These are phyloP conservation scores for Lochmaea capreae DNA, from an alignment of 2,888 invertebrate genomes.

Conservation along the genomic window DNA sequence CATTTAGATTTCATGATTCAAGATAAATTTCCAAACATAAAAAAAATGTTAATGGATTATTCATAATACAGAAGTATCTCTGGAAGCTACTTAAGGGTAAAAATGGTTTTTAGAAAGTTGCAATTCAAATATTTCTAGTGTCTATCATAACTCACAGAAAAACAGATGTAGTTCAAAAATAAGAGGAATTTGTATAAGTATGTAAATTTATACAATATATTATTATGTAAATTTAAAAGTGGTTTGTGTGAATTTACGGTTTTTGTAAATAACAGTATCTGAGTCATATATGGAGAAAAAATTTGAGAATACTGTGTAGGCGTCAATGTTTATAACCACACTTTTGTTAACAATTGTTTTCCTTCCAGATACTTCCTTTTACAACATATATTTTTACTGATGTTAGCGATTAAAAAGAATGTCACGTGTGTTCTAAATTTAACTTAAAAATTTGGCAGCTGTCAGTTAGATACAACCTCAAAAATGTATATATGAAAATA, in stretches of 20 bases:
- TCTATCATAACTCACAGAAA: too few relatives aligned
- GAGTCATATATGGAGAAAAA: not conserved
- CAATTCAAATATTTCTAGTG: too few relatives aligned
- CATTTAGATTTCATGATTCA: too few relatives aligned
- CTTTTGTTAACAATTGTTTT: conserved; percentile 4
- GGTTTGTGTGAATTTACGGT: conserved; percentile 2
- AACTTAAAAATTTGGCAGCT: conserved; percentile 31
- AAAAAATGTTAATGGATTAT: too few relatives aligned
- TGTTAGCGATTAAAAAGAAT: conserved; percentile 14
- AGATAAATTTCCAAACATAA: too few relatives aligned
- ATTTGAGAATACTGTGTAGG: not conserved
- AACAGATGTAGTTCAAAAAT: not conserved
- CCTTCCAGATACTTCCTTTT: not conserved
- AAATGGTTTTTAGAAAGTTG: too few relatives aligned
- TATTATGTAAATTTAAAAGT: conserved; percentile 3
- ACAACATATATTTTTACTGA: not conserved
- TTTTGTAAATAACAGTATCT: not conserved
- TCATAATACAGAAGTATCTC: too few relatives aligned
- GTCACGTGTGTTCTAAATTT: conserved; percentile 32
- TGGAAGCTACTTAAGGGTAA: too few relatives aligned
- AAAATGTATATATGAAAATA: conserved; percentile 9
- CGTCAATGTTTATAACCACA: conserved; percentile 10
- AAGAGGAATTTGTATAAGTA: conserved; percentile 12
- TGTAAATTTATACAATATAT: not conserved
- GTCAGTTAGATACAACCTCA: conserved; percentile 20